Evolutionary conservation across 64 coral and sea anemone species (phyloP).

Genomic region (Hydrozoanthus tunicans): DNA sequence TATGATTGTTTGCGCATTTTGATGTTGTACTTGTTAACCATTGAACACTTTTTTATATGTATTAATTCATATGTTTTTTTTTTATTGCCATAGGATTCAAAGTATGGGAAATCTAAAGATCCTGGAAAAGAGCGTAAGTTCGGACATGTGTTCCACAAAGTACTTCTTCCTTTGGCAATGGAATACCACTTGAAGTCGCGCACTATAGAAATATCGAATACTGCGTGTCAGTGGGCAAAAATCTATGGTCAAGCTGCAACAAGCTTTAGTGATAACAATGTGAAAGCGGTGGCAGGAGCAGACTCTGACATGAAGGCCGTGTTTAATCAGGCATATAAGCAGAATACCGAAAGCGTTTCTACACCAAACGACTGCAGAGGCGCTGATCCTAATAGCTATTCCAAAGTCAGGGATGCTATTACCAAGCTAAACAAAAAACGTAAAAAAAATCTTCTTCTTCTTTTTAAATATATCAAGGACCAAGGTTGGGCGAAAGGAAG

Average conservation of each 20-base stretch:
- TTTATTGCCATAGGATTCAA: neutral
- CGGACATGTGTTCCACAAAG: slow-evolving; percentile 24
- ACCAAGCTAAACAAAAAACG: too few species aligned
- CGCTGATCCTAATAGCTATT: too few species aligned
- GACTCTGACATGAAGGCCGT: neutral
- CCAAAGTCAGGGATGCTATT: too few species aligned
- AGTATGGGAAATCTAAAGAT: slow-evolving; percentile 2
- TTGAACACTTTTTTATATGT: too few species aligned
- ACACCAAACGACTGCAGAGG: too few species aligned
- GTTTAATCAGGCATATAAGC: neutral
- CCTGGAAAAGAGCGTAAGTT: slow-evolving; percentile 40
- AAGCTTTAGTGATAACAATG: neutral
- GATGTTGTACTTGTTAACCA: neutral
- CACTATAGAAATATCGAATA: neutral
- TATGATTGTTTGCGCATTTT: neutral
- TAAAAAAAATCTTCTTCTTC: too few species aligned
- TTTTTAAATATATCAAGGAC: too few species aligned
- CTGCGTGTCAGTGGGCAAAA: neutral
- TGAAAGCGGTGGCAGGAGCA: neutral
- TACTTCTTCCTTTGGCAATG: slow-evolving; percentile 58
- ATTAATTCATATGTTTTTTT: neutral
- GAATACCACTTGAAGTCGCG: slow-evolving; percentile 62
- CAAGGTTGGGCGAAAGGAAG: too few species aligned
- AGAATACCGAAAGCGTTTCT: too few species aligned
- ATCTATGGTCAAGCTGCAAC: neutral